Evolutionary conservation across 2,888 invertebrate species (phyloP).

Genomic region (Polyploca ridens): DNA sequence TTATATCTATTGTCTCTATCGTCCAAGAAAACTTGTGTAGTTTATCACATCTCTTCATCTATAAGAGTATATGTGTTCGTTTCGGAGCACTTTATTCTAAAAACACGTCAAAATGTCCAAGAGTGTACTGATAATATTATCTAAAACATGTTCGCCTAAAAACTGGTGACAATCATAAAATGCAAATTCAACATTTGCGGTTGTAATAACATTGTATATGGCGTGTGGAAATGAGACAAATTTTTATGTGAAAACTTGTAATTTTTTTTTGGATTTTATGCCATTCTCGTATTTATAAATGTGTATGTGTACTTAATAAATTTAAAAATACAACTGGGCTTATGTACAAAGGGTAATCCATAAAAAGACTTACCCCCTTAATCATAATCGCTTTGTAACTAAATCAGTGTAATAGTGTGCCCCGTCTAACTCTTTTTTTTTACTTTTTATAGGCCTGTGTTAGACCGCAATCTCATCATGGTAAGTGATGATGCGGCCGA

Average conservation of each 20-base stretch:
- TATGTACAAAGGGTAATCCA: too few relatives aligned
- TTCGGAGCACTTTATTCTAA: not conserved
- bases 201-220: not conserved
- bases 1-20: not conserved
- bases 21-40: not conserved
- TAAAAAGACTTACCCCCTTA: too few relatives aligned
- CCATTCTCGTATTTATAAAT: not conserved
- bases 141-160: not conserved
- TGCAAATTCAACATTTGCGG: not conserved
- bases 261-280: constrained; percentile 5
- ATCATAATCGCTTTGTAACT: too few relatives aligned
- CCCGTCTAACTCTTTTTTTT: too few relatives aligned
- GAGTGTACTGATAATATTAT: not conserved
- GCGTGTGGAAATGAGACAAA: not conserved
- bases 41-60: not conserved
- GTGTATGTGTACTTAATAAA: too few relatives aligned
- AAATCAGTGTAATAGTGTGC: too few relatives aligned
- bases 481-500: too few relatives aligned
- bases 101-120: not conserved
- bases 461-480: too few relatives aligned
- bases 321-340: too few relatives aligned
- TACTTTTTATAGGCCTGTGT: too few relatives aligned
- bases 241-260: not conserved
- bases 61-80: not conserved
- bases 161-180: constrained; percentile 10